Evolutionary conservation across 2,888 invertebrate species (phyloP), one percentile per base, ranked within the genome.

Genomic region (Cheilosia scutellata): DNA sequence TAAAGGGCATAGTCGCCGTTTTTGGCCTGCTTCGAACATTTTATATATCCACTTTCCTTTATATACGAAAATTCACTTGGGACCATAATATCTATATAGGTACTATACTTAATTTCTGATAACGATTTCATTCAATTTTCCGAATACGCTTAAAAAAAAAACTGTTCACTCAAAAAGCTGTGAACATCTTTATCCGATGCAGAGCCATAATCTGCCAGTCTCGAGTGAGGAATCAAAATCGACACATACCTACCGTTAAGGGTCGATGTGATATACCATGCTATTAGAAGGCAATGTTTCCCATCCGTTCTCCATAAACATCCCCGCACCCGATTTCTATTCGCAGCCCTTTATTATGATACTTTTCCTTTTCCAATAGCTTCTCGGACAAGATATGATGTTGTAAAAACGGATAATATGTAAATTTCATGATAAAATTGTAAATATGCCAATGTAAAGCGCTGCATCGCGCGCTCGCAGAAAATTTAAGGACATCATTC

Each of bases 401-500:
- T 68, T 60, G 37, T 42, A 51, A 42, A 66, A 66, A 76, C 33
- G 49, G 66, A 76, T 51, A 49, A 49, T 70, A 78, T 78, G 53
- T 47, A 55, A 77, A 77, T 77, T 53, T 53, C 33, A 70, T 53
- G 51, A 53, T 60, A 53, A 60, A 68, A 76, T 60, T 76, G 76
- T 60, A 55, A 65, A 75, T 75, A 55, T 55, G 47, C 27, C 55
- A 47, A 57, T 5, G 20, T 47, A 65, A 66, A 55, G 33, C 53
- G 68, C 44, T 70, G 78, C 78, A 78, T 31, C 70, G 63, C 49
- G 70, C 57, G 37, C 71, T 70, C 55, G 53, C 9, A 33, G 33
- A 16, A 60, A 58, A 77, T 77, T 77, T 77, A 78, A 71, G 49
- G 63, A 71, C 78, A 78, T 78, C 63, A 78, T 78, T 55, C 33